A percentile compares a stretch with the other conserved stretches of the same genome.
Conservation (phyloP, 2,113 vertebrate species). For the Chrysochloris asiatica region DNA sequence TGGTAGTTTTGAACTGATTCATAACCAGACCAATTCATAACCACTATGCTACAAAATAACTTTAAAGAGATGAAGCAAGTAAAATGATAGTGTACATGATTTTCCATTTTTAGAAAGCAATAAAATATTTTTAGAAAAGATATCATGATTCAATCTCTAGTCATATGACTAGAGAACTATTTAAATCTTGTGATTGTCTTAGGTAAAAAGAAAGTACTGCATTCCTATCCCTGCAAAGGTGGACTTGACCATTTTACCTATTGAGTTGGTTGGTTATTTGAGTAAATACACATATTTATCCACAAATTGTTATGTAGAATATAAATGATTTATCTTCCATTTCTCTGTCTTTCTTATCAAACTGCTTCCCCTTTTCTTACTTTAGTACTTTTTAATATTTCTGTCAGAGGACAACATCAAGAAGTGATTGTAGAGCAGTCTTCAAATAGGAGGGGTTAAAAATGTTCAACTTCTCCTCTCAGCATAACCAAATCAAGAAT, state of each 20-base stretch:
- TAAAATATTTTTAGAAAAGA: conserved; percentile 28
- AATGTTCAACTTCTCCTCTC: neutral
- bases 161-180: neutral
- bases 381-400: neutral
- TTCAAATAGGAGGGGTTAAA: neutral
- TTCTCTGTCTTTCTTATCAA: too few relatives aligned
- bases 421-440: neutral
- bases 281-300: neutral
- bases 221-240: neutral
- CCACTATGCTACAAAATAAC: too few relatives aligned
- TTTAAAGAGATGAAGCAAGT: neutral
- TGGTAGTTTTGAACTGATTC: too few relatives aligned
- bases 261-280: neutral
- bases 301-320: neutral
- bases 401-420: neutral
- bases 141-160: conserved; percentile 10
- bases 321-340: neutral
- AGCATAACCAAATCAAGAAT: neutral
- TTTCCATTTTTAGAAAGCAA: conserved; percentile 22
- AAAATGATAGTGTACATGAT: neutral
- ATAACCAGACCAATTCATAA: too few relatives aligned
- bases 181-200: conserved; percentile 4
- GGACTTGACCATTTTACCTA: neutral
- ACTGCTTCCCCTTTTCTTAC: neutral
- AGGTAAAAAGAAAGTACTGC: neutral